phyloP scores from a whole-genome alignment of 2,888 invertebrate species.

The Gryllus longicercus region DNA sequence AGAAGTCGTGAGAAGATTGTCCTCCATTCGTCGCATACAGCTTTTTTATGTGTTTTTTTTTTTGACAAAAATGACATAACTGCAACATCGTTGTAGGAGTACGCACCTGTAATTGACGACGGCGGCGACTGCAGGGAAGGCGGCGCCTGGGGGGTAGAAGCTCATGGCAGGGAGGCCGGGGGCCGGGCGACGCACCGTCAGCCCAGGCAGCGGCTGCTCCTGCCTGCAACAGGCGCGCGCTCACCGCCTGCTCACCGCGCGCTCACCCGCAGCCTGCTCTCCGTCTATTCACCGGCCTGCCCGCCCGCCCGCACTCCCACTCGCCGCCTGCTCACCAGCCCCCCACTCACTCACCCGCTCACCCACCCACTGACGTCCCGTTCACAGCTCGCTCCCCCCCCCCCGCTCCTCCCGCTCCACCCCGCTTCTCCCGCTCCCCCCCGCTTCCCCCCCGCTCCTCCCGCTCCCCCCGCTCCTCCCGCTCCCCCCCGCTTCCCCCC shows the following conservation, averaged over 20 bases:
- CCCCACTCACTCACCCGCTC: background rate
- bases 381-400: background rate
- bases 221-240: background rate
- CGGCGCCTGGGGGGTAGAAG: background rate
- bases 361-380: background rate
- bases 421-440: background rate
- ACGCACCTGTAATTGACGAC: background rate
- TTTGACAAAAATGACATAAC: no score
- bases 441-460: background rate
- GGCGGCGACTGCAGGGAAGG: background rate
- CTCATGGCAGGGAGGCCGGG: slow-evolving; percentile 6
- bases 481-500: background rate
- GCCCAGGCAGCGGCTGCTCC: background rate
- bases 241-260: background rate
- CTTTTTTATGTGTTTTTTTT: no score
- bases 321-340: background rate
- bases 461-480: background rate
- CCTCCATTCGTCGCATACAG: no score
- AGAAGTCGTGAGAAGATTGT: no score
- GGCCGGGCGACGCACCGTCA: background rate
- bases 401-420: background rate
- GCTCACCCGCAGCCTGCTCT: background rate
- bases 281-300: background rate
- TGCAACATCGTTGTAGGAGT: no score
- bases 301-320: background rate